Base-by-base conservation (phyloP, 23 tunicate species). In the Diplosoma virens region DNA sequence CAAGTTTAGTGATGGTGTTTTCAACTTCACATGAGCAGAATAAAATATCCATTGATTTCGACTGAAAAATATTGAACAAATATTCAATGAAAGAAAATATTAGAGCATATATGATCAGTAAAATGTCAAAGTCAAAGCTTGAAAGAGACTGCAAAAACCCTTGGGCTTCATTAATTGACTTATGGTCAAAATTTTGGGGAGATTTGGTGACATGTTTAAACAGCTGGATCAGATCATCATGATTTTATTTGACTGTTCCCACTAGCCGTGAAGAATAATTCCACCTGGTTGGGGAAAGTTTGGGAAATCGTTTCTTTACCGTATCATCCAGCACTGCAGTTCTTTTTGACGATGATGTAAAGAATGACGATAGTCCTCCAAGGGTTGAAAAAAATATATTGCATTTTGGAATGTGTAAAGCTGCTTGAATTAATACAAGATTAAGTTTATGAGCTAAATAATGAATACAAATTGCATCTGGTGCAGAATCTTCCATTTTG, bases 391-490 rank as follows among this genome's bases (percentile, higher is more conserved):
- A 56, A 18, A 56, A 56, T 21, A 56, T 21, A 11, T 56, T 56
- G 20, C 64, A 56, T 56, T 63, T 63, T 2, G 69, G 22, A 63
- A 63, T 30, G 11, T 35, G 34, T 28, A 9, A 63, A 5, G 69
- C 30, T 4, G 69, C 36, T 63, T 63, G 69, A 28, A n/a, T 63
- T 11, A 63, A 35, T 28, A 63, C 69, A 28, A 63, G 36, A 63
- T 7, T 63, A 4, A 30, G 7, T 18, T 63, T 63, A 35, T 63
- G 69, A 63, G 69, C 69, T 5, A 28, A 63, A 23, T 35, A 63
- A 23, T 63, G 69, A 63, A 63, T 63, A 63, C 27, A 63, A 7
- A 63, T 30, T 63, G 36, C 69, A 63, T 63, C 69, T 26, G 36
- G 69, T 5, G 36, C 69, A 63, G 34, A 63, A 11, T 63, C 36